Conservation (phyloP, 2,113 vertebrate genomes). For the Myrmophylax atrothorax region DNA sequence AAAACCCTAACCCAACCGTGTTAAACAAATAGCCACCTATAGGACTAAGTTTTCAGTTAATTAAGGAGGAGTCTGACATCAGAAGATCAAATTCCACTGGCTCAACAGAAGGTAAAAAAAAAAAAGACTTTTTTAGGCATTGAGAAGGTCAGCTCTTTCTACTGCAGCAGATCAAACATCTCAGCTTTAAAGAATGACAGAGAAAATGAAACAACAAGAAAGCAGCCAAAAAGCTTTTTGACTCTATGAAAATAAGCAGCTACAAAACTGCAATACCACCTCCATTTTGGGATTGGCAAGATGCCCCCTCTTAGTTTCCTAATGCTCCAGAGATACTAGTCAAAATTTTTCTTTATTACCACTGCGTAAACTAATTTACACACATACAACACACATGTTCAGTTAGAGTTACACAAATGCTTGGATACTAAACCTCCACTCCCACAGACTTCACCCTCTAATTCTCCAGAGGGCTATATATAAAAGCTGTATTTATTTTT, state of each 20-base stretch:
- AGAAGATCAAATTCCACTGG: neutral
- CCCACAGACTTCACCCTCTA: neutral
- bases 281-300: neutral
- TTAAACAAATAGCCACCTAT: neutral
- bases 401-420: neutral
- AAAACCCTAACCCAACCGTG: neutral
- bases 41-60: neutral
- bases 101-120: neutral
- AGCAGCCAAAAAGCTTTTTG: neutral
- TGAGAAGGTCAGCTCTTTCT: neutral
- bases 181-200: neutral
- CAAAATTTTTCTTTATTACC: neutral
- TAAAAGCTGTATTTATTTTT: neutral
- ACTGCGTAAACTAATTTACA: neutral
- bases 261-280: neutral
- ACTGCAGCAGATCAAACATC: neutral
- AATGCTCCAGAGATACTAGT: neutral
- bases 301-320: neutral
- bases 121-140: neutral
- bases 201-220: neutral
- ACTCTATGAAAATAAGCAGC: neutral
- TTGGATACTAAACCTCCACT: neutral
- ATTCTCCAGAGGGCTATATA: neutral
- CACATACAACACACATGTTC: neutral
- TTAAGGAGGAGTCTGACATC: neutral